Evolutionary conservation across 2,797 vertebrate species (phyloP), one percentile per base, ranked within the genome.

Genomic region (Echiichthys vipera): DNA sequence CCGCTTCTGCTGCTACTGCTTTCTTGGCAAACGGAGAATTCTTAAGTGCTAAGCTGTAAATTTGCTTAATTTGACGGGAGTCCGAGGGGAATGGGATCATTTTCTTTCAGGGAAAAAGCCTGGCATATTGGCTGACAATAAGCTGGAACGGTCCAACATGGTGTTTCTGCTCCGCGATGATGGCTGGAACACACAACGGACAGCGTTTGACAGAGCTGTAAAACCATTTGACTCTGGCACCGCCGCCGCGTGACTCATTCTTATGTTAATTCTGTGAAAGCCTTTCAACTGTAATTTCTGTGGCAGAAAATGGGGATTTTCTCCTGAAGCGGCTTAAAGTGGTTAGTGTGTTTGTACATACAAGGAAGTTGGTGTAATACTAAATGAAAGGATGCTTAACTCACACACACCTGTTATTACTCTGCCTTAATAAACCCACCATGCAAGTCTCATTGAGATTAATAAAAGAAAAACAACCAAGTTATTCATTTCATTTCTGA

Each of bases 41-140:
- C 92, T 92, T 92, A 93, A 95, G 93, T 93, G 94, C 90, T 91
- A 90, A 93, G 93, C 92, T 92, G 92, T 95, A 94, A 94, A 94
- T 95, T 94, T 92, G 92, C 91, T 92, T 94, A 93, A 95, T 95
- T 93, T 95, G 94, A 94, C 94, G 84, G 22, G 84, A 91, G 93
- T 94, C 94, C 83, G 87, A 88, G 83, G 90, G 91, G 90, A 92
- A 90, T 77, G 88, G 86, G 84, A 91, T 92, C 85, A 72, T 91
- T 94, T 94, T 91, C 88, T 92, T 92, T 90, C 85, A 80, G 89
- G 86, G 89, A 82, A 87, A 90, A 94, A 93, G 81, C 75, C 85
- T 77, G 91, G 91, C 91, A 91, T 91, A 91, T 91, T 92, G 91
- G 90, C 89, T 88, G 92, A 92, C 92, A 92, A 93, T 90, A 86